Conservation (phyloP, 2,113 vertebrate genomes). For the Gopherus evgoodei region DNA sequence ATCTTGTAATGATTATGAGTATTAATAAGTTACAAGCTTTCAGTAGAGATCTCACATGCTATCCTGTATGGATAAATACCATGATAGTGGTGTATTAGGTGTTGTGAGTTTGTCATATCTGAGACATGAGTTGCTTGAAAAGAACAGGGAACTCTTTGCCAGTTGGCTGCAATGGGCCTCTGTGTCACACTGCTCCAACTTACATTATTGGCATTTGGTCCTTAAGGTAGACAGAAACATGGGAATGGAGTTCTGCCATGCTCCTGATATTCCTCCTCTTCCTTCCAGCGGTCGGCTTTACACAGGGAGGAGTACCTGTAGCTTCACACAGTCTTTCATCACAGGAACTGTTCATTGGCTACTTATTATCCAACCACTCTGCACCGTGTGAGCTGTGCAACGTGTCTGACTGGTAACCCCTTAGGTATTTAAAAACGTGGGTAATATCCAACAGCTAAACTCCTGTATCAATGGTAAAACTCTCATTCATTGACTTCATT, state of each 20-base stretch:
- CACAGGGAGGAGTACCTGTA: background rate
- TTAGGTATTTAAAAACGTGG: background rate
- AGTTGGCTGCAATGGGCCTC: background rate
- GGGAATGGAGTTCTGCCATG: background rate
- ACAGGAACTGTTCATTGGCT: background rate
- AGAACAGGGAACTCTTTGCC: background rate
- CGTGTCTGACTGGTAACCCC: background rate
- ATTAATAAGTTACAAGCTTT: no score
- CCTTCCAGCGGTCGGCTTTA: background rate
- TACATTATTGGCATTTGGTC: background rate
- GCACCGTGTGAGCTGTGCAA: background rate
- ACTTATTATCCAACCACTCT: background rate
- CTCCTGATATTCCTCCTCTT: background rate
- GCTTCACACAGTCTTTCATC: background rate
- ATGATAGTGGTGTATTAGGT: no score
- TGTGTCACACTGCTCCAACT: no score
- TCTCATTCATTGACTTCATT: background rate
- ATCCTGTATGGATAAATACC: background rate
- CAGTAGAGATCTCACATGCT: no score
- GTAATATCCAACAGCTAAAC: background rate
- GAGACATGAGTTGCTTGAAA: no score
- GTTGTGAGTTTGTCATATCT: no score
- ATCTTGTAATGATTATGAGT: background rate
- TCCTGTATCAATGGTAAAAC: background rate
- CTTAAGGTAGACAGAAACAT: background rate